Conservation (phyloP, 2,797 vertebrate genomes). For the Chiroxiphia lanceolata region DNA sequence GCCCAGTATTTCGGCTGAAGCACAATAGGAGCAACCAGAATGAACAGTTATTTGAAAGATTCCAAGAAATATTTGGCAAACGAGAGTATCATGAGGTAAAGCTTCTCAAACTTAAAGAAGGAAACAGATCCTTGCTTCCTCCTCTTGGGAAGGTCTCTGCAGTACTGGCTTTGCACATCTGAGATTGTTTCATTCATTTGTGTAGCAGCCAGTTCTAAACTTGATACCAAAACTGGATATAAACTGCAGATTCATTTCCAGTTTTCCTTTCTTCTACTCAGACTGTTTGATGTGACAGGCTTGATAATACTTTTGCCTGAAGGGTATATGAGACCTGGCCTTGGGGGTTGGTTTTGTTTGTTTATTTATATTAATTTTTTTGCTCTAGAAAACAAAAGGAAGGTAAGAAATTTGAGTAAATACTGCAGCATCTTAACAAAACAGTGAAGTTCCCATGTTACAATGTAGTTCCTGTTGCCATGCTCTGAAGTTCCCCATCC, state of each 20-base stretch:
- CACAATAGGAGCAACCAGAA: not conserved
- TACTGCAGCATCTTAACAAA: not conserved
- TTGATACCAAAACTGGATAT: conserved; percentile 7
- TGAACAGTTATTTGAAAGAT: not conserved
- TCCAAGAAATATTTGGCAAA: conserved; percentile 45
- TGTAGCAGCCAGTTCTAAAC: conserved; percentile 28
- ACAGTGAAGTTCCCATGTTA: not conserved
- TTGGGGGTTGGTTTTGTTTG: not conserved
- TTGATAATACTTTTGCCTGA: not conserved
- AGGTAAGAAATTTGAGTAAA: not conserved
- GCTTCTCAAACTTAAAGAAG: conserved; percentile 36
- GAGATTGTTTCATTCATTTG: conserved; percentile 34
- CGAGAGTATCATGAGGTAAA: conserved; percentile 1
- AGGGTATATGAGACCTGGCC: not conserved
- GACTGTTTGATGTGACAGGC: not conserved
- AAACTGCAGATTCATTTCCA: conserved; percentile 1
- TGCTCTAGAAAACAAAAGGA: not conserved
- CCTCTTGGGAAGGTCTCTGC: conserved; percentile 16
- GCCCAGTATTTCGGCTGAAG: not conserved
- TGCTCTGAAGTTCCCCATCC: not conserved
- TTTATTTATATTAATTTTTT: not conserved
- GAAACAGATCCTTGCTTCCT: conserved; percentile 11
- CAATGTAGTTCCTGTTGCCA: not conserved
- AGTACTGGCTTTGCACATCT: not conserved
- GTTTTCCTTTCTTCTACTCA: not conserved